phyloP scores from a whole-genome alignment of 1,140 invertebrate species.

The Drosophila sp. region DNA sequence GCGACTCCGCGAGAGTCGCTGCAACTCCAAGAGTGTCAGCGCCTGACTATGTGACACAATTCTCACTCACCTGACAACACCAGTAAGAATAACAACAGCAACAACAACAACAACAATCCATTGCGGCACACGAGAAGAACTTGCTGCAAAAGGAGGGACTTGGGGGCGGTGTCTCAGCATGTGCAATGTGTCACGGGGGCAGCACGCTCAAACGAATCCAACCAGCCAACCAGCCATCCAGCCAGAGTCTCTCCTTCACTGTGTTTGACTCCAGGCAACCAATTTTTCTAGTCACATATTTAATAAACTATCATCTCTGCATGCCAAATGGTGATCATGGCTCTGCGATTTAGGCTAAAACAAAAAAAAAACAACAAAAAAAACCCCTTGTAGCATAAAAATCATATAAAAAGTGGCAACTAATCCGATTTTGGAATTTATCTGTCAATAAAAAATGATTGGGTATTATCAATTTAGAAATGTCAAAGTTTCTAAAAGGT shows the following conservation, averaged over 20 bases:
- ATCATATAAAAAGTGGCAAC: not conserved
- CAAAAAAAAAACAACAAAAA: not conserved
- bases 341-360: not conserved
- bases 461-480: too few relatives aligned
- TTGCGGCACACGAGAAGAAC: conserved; percentile 2
- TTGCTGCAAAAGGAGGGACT: conserved; percentile 3
- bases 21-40: conserved; percentile 65
- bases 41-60: conserved; percentile 81
- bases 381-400: not conserved
- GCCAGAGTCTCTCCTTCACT: conserved; percentile 6
- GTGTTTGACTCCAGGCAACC: conserved; percentile 16
- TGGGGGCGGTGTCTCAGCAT: conserved; percentile 52
- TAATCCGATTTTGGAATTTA: too few relatives aligned
- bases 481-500: too few relatives aligned
- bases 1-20: conserved; percentile 17
- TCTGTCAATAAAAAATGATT: too few relatives aligned
- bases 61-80: conserved; percentile 76
- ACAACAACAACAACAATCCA: too few relatives aligned
- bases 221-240: conserved; percentile 3
- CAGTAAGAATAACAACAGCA: conserved; percentile 20
- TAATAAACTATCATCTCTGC: conserved; percentile 17
- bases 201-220: conserved; percentile 55
- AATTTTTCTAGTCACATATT: conserved; percentile 20
- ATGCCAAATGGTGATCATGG: conserved; percentile 12
- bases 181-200: conserved; percentile 76